These are phyloP conservation scores for Cataglyphis altisquamis DNA, from an alignment of 2,888 invertebrate genomes.

Conservation along the genomic window DNA sequence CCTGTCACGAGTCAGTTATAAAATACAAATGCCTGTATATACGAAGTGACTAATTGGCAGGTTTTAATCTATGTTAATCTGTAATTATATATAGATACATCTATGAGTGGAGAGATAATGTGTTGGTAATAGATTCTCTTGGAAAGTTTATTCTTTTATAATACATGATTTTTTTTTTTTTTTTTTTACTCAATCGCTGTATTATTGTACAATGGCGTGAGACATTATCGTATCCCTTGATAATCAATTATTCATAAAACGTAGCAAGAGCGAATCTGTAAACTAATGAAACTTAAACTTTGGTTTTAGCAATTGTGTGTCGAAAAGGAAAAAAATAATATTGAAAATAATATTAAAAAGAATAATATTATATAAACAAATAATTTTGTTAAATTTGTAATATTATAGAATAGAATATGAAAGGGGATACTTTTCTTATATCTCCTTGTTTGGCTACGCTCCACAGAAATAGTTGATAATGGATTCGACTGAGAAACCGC, in stretches of 20 bases:
- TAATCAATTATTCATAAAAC: background rate
- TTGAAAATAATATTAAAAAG: no score
- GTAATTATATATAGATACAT: background rate
- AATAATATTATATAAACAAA: background rate
- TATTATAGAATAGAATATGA: background rate
- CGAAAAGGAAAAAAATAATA: background rate
- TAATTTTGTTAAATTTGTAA: background rate
- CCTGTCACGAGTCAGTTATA: slow-evolving; percentile 20
- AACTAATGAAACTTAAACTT: background rate
- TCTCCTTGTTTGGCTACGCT: slow-evolving; percentile 4
- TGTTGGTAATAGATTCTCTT: background rate
- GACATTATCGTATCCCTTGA: no score
- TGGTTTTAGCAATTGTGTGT: background rate
- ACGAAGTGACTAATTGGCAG: background rate
- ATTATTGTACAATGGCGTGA: no score
- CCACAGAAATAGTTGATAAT: slow-evolving; percentile 39
- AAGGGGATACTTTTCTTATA: background rate
- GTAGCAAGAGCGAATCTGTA: background rate
- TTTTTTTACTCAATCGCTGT: background rate
- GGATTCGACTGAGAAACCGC: slow-evolving; percentile 20
- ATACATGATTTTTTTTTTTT: background rate
- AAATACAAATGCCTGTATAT: background rate
- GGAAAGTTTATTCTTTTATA: background rate
- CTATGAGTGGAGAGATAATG: background rate
- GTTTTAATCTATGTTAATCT: slow-evolving; percentile 8